Conservation (phyloP, 2,888 invertebrate species). For the Zaprionus bogoriensis region DNA sequence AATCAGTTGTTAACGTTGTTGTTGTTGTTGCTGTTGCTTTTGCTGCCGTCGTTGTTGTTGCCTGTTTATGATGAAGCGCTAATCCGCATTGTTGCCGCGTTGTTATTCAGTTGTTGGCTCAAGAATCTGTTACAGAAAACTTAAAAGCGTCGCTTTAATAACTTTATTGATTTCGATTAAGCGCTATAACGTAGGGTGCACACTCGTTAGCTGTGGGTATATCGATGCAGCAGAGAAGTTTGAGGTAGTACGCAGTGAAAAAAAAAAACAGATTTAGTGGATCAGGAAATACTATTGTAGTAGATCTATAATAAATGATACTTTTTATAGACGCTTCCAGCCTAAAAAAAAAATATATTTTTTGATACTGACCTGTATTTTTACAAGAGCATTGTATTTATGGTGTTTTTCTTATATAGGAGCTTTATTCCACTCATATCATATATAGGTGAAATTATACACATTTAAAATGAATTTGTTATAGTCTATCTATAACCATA, state of each 20-base stretch:
- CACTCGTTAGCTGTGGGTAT: conserved; percentile 15
- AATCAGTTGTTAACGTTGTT: conserved; percentile 57
- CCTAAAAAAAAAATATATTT: too few species aligned
- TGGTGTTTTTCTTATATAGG: too few species aligned
- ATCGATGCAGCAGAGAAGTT: not conserved
- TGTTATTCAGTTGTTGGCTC: conserved; percentile 66
- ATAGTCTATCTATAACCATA: too few species aligned
- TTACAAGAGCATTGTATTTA: too few species aligned
- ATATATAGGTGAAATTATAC: too few species aligned
- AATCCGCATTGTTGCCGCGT: conserved; percentile 69
- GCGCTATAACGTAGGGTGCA: conserved; percentile 64
- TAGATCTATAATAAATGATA: too few species aligned
- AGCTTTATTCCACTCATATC: too few species aligned
- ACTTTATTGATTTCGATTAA: conserved; percentile 78
- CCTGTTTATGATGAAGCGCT: conserved; percentile 71
- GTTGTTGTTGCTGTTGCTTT: conserved; percentile 21
- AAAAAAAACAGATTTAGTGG: too few species aligned
- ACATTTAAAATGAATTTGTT: too few species aligned
- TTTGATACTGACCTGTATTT: too few species aligned
- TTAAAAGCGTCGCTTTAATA: conserved; percentile 76
- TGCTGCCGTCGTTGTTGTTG: conserved; percentile 34
- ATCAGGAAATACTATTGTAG: too few species aligned
- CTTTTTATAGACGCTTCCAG: too few species aligned
- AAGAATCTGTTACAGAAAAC: conserved; percentile 77
- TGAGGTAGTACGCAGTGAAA: not conserved